phyloP scores from a whole-genome alignment of 1,140 invertebrate genomes.

The Danaus melanippus region DNA sequence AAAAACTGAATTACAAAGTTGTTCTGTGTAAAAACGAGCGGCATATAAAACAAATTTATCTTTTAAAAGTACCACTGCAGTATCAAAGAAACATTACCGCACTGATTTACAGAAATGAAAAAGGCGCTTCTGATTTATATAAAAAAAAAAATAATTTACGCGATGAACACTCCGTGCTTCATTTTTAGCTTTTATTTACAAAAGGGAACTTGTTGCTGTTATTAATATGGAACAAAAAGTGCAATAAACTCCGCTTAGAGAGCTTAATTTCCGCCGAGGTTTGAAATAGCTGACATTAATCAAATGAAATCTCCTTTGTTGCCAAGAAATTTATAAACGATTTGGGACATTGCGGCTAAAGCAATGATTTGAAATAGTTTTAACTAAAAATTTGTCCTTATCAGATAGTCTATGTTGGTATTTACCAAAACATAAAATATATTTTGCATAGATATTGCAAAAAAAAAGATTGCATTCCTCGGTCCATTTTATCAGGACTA shows the following conservation, averaged over 20 bases:
- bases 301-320: conserved; percentile 41
- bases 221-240: conserved; percentile 60
- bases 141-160: conserved; percentile 15
- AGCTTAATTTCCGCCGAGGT: conserved; percentile 49
- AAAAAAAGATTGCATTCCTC: no score
- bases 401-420: no score
- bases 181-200: conserved; percentile 19
- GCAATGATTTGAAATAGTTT: no score
- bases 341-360: conserved; percentile 22
- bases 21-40: conserved; percentile 28
- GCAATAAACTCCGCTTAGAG: conserved; percentile 57
- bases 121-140: conserved; percentile 13
- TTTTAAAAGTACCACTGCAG: conserved; percentile 39
- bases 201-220: conserved; percentile 49
- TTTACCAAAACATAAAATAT: no score
- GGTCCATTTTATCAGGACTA: no score
- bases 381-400: no score
- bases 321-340: conserved; percentile 43
- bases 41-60: conserved; percentile 46
- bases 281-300: conserved; percentile 48
- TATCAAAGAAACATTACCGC: conserved; percentile 40
- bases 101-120: conserved; percentile 23
- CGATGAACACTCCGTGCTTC: conserved; percentile 14
- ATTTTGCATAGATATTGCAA: no score
- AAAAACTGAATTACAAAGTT: conserved; percentile 38